A percentile compares a stretch with the other conserved stretches of the same genome.
These are phyloP conservation scores for Amniataba percoides DNA, from an alignment of 2,797 vertebrate genomes.

Conservation along the genomic window DNA sequence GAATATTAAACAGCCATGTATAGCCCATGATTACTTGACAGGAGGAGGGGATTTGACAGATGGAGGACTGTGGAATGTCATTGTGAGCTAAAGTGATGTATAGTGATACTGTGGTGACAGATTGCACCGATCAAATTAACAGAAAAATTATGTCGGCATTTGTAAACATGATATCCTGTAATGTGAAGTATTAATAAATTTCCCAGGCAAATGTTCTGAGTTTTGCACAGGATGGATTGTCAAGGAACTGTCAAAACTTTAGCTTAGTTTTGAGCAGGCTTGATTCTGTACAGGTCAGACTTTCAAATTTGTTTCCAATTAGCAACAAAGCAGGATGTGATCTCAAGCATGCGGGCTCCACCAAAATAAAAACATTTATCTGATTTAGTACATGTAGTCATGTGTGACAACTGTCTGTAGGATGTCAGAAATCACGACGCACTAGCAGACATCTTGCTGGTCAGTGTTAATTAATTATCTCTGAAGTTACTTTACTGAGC, in stretches of 20 bases:
- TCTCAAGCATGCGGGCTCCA: neutral
- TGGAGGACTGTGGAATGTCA: conserved; percentile 52
- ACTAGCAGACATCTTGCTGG: conserved; percentile 11
- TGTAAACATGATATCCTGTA: conserved; percentile 41
- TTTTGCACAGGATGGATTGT: conserved; percentile 27
- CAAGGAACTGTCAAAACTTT: conserved; percentile 3
- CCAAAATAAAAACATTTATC: conserved; percentile 5
- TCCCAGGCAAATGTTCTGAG: conserved; percentile 2
- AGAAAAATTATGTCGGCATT: conserved; percentile 28
- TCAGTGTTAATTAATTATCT: conserved; percentile 9
- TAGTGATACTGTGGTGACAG: conserved; percentile 9
- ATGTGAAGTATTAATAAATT: conserved; percentile 22
- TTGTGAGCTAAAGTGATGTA: conserved; percentile 38
- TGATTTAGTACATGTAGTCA: conserved; percentile 8
- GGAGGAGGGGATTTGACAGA: conserved; percentile 71
- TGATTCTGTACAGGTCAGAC: conserved; percentile 2
- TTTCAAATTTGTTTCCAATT: neutral
- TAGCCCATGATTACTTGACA: conserved; percentile 81
- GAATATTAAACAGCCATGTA: conserved; percentile 86
- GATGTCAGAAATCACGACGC: neutral
- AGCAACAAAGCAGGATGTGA: neutral
- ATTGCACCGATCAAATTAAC: conserved; percentile 43
- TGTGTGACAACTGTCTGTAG: neutral
- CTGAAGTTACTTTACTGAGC: conserved; percentile 1
- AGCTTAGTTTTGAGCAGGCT: neutral